Percentiles rank a stretch among this genome's conserved stretches.
Conservation (phyloP, 2,113 vertebrate genomes). For the Chrysemys picta region DNA sequence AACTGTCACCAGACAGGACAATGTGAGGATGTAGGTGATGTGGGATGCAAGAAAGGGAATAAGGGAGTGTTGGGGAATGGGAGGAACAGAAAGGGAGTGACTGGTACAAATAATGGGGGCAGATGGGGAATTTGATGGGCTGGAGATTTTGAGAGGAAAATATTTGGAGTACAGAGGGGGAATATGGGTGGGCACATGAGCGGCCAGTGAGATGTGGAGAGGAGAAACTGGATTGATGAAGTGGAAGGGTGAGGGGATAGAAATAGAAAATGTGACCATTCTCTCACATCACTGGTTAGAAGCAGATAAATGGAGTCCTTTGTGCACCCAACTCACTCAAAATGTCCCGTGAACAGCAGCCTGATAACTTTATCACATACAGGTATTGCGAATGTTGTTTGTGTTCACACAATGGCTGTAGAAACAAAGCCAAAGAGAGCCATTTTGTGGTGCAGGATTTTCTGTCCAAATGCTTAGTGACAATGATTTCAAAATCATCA, state of each 20-base stretch:
- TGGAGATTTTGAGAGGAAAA: neutral
- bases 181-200: neutral
- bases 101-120: neutral
- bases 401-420: accelerated
- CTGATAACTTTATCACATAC: neutral
- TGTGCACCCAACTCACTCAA: neutral
- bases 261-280: neutral
- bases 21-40: accelerated
- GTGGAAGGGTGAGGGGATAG: neutral
- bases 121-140: neutral
- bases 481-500: neutral
- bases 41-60: neutral
- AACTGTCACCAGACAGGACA: accelerated
- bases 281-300: neutral
- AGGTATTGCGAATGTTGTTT: too few relatives aligned
- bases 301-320: neutral
- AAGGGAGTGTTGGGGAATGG: neutral
- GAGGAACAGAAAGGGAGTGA: neutral
- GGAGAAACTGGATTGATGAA: neutral
- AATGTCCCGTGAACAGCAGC: neutral
- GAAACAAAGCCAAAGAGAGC: neutral
- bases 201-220: neutral
- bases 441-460: neutral
- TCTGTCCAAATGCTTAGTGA: neutral
- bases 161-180: neutral